phyloP scores from a whole-genome alignment of 2,888 invertebrate species.

The Diploptera punctata region DNA sequence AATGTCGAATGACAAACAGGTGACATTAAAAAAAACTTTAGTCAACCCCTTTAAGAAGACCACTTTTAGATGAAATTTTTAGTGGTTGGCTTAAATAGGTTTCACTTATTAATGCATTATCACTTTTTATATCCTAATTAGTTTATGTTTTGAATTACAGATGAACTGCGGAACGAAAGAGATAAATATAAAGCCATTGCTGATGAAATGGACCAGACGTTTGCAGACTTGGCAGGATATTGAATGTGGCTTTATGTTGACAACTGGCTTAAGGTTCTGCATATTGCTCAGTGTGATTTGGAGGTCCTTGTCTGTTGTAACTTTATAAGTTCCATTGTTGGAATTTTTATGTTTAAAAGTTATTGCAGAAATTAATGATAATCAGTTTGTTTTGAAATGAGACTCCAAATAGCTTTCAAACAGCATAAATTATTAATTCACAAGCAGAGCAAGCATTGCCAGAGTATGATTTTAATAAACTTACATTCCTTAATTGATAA shows the following conservation, averaged over 20 bases:
- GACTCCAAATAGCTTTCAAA: neutral
- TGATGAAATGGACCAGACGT: slow-evolving; percentile 96
- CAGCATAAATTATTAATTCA: neutral
- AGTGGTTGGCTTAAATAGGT: no score
- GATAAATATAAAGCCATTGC: slow-evolving; percentile 98
- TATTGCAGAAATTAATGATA: neutral
- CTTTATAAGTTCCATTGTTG: neutral
- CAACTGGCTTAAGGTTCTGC: slow-evolving; percentile 14
- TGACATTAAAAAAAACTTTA: no score
- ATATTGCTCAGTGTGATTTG: neutral
- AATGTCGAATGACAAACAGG: no score
- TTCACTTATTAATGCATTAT: no score
- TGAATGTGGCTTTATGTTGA: slow-evolving; percentile 54
- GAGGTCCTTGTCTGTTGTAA: neutral
- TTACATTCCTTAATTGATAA: no score
- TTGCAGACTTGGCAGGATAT: slow-evolving; percentile 94
- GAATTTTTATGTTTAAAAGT: neutral
- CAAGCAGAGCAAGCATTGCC: neutral
- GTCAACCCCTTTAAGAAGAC: no score
- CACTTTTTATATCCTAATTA: no score
- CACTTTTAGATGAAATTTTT: no score
- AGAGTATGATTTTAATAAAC: no score
- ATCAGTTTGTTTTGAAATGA: neutral
- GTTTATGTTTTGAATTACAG: slow-evolving; percentile 62
- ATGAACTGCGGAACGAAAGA: slow-evolving; percentile 88